Conservation (phyloP, 2,797 vertebrate genomes). For the Chelonia mydas region DNA sequence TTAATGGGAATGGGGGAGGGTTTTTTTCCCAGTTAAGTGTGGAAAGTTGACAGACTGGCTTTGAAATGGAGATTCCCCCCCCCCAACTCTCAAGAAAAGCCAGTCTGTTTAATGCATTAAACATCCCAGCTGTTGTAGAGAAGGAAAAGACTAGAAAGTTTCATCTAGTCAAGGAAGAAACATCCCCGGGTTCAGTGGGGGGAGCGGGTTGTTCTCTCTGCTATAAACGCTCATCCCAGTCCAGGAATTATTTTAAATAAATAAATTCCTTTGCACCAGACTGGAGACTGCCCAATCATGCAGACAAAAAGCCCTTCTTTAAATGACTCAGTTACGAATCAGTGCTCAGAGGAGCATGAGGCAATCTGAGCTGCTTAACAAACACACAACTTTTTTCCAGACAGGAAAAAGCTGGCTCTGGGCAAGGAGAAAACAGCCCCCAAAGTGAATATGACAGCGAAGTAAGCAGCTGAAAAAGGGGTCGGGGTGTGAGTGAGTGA, state of each 20-base stretch:
- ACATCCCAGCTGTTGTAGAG: conserved; percentile 14
- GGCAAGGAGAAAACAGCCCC: neutral
- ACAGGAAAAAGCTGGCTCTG: neutral
- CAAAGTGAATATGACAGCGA: neutral
- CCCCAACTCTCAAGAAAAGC: neutral
- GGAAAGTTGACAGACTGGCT: conserved; percentile 18
- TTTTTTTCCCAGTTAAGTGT: neutral
- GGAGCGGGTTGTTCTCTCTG: neutral
- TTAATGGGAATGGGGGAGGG: neutral
- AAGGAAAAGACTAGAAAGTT: neutral
- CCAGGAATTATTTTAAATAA: conserved; percentile 1
- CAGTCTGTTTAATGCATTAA: conserved; percentile 3
- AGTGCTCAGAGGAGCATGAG: neutral
- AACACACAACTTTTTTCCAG: neutral
- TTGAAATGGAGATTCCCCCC: conserved; percentile 34
- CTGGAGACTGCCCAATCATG: neutral
- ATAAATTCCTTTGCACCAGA: conserved; percentile 24
- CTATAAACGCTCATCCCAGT: neutral
- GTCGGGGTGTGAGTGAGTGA: rapidly evolving
- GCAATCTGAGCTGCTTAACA: neutral
- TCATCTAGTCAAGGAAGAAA: neutral
- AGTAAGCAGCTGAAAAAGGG: neutral
- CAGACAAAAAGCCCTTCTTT: conserved; percentile 41
- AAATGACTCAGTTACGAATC: conserved; percentile 17
- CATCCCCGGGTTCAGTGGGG: neutral